phyloP scores from a whole-genome alignment of 2,888 invertebrate species.

The Epinotia demarniana region DNA sequence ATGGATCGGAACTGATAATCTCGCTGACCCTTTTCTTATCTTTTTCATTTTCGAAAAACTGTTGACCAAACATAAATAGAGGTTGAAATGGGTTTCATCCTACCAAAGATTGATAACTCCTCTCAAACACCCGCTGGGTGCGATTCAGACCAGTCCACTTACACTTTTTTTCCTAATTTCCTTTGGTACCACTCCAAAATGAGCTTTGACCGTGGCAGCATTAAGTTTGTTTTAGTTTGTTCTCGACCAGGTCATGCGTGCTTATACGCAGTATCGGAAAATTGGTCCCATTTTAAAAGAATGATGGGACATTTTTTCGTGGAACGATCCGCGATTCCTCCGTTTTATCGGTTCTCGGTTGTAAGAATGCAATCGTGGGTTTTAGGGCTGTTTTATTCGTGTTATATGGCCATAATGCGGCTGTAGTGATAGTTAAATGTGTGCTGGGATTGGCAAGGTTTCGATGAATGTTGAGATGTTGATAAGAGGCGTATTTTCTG shows the following conservation, averaged over 20 bases:
- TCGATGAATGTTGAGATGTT: constrained; percentile 16
- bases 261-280: constrained; percentile 70
- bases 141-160: constrained; percentile 70
- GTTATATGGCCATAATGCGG: constrained; percentile 32
- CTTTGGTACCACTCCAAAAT: constrained; percentile 47
- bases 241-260: constrained; percentile 65
- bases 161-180: constrained; percentile 65
- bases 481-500: constrained; percentile 4
- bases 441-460: not conserved
- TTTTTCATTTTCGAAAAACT: constrained; percentile 73
- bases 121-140: constrained; percentile 72
- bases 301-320: constrained; percentile 73
- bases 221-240: constrained; percentile 40
- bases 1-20: constrained; percentile 44
- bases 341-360: constrained; percentile 51
- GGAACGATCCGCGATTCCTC: constrained; percentile 68
- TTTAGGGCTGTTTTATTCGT: constrained; percentile 38
- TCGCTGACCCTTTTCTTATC: constrained; percentile 57
- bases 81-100: constrained; percentile 73
- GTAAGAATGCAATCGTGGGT: constrained; percentile 41
- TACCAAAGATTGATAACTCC: constrained; percentile 77
- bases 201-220: constrained; percentile 48
- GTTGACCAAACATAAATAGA: constrained; percentile 79
- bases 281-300: constrained; percentile 78
- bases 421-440: constrained; percentile 35